Evolutionary conservation across 2,113 vertebrate genomes (phyloP).

Genomic region (Anguilla rostrata): DNA sequence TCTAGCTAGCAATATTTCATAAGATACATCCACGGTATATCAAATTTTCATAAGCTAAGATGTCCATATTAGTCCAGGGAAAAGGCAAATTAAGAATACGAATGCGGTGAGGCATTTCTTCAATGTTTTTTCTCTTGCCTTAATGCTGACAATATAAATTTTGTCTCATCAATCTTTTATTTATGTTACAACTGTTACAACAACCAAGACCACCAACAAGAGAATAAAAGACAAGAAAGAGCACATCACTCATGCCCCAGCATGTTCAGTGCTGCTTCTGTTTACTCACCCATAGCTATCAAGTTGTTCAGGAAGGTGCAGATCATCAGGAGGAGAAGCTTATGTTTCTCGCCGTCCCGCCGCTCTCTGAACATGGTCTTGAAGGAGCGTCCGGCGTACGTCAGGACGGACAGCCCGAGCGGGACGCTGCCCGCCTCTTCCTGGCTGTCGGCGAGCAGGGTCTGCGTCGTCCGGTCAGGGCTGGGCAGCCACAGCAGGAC

Average conservation of each 20-base stretch:
- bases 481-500: slow-evolving; percentile 50
- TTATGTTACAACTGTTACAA: not conserved
- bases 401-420: slow-evolving; percentile 26
- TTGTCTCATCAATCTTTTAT: no score
- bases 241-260: not conserved
- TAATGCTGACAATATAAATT: no score
- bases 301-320: slow-evolving; percentile 56
- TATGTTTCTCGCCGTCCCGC: slow-evolving; percentile 45
- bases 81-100: no score
- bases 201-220: not conserved
- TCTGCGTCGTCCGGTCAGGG: not conserved
- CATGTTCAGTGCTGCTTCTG: not conserved
- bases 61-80: no score
- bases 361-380: slow-evolving; percentile 47
- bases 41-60: no score
- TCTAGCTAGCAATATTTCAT: no score
- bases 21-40: no score
- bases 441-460: not conserved
- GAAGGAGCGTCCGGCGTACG: slow-evolving; percentile 43
- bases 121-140: no score
- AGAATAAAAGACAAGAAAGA: not conserved
- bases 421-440: not conserved
- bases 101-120: no score
- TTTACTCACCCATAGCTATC: slow-evolving; percentile 52
- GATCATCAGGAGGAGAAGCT: slow-evolving; percentile 53